These are phyloP conservation scores for Trichomycterus rosablanca DNA, from an alignment of 2,113 vertebrate species.

Conservation along the genomic window DNA sequence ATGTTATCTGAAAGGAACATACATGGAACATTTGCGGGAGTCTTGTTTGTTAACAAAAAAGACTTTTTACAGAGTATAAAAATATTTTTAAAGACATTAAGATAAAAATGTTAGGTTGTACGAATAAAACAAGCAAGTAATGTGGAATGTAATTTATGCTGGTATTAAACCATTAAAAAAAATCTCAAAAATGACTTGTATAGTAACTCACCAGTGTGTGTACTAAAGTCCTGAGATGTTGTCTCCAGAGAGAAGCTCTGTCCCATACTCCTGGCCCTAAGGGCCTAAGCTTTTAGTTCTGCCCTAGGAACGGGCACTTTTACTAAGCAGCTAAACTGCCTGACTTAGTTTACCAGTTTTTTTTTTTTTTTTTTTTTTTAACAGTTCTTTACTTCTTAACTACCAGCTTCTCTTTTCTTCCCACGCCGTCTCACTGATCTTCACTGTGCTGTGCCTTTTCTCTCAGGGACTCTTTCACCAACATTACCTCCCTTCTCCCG, in stretches of 20 bases:
- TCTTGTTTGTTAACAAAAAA: too few relatives aligned
- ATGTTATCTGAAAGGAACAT: too few relatives aligned
- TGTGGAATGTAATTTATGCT: too few relatives aligned
- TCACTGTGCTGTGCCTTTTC: slow-evolving; percentile 3
- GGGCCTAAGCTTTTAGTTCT: slow-evolving; percentile 45
- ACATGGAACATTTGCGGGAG: too few relatives aligned
- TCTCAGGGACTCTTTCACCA: slow-evolving; percentile 31
- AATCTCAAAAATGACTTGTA: neutral
- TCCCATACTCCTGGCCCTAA: slow-evolving; percentile 72
- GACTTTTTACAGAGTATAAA: too few relatives aligned
- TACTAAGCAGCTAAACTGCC: slow-evolving; percentile 1
- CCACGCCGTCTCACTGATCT: slow-evolving; percentile 42
- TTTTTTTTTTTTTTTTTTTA: too few relatives aligned
- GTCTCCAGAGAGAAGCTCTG: slow-evolving; percentile 67
- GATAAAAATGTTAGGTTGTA: too few relatives aligned
- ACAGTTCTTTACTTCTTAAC: too few relatives aligned
- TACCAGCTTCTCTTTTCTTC: slow-evolving; percentile 20
- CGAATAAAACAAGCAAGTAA: too few relatives aligned
- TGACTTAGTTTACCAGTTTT: too few relatives aligned
- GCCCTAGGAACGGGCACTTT: slow-evolving; percentile 20
- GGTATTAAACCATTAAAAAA: too few relatives aligned
- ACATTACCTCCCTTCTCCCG: slow-evolving; percentile 20
- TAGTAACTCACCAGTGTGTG: slow-evolving; percentile 60
- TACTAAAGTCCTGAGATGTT: slow-evolving; percentile 54
- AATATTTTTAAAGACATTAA: too few relatives aligned